Evolutionary conservation across 2,113 vertebrate species (phyloP).

Genomic region (Prochilodus magdalenae): DNA sequence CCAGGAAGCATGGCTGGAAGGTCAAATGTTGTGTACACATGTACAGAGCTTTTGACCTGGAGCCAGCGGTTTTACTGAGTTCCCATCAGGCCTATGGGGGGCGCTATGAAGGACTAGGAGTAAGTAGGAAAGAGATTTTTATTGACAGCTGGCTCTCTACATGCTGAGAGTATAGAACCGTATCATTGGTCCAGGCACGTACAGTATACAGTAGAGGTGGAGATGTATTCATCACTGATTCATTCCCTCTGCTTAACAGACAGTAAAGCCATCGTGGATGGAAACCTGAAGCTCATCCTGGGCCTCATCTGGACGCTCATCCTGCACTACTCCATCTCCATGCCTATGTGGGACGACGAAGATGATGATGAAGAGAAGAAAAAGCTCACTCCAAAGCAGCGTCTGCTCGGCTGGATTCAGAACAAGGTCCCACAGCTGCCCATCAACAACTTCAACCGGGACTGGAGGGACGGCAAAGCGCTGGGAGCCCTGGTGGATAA

Average conservation of each 20-base stretch:
- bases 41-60: too few species aligned
- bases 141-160: too few species aligned
- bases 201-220: too few species aligned
- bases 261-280: slow-evolving; percentile 95
- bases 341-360: slow-evolving; percentile 98
- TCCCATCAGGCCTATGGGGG: neutral
- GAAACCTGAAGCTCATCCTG: slow-evolving; percentile 94
- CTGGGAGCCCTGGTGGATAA: slow-evolving; percentile 93
- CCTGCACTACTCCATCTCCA: slow-evolving; percentile 97
- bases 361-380: slow-evolving; percentile 90
- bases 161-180: too few species aligned
- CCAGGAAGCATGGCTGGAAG: neutral
- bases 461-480: slow-evolving; percentile 93
- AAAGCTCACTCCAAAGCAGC: slow-evolving; percentile 93
- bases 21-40: neutral
- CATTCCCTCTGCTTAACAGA: slow-evolving; percentile 74
- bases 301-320: slow-evolving; percentile 96
- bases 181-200: too few species aligned
- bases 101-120: neutral
- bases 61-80: too few species aligned
- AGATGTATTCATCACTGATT: too few species aligned
- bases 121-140: too few species aligned
- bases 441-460: slow-evolving; percentile 92
- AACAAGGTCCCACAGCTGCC: slow-evolving; percentile 94
- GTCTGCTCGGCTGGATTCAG: slow-evolving; percentile 95